Evolutionary conservation across 2,888 invertebrate species (phyloP).

Genomic region (Apotomis turbidana): DNA sequence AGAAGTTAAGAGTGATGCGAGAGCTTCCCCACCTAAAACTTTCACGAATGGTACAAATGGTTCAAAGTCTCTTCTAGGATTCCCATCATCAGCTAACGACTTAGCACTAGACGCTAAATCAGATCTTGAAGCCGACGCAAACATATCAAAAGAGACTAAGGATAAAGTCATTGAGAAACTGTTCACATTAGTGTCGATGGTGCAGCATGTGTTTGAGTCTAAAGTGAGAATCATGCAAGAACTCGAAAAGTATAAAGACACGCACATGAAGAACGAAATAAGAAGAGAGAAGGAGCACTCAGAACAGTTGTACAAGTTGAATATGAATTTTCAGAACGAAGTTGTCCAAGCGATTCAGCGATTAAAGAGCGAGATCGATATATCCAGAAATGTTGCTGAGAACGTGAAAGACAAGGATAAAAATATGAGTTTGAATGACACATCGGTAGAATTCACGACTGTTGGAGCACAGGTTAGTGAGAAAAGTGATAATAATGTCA

Average conservation of each 20-base stretch:
- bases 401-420: conserved; percentile 55
- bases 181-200: conserved; percentile 75
- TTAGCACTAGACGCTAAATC: conserved; percentile 76
- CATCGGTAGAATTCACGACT: conserved; percentile 66
- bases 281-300: conserved; percentile 77
- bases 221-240: conserved; percentile 77
- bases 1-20: conserved; percentile 55
- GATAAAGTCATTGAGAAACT: conserved; percentile 76
- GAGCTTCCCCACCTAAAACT: conserved; percentile 51
- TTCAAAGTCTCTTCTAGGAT: conserved; percentile 70
- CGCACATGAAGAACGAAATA: conserved; percentile 70
- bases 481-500: conserved; percentile 18
- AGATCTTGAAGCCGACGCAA: conserved; percentile 76
- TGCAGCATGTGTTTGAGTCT: conserved; percentile 77
- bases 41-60: conserved; percentile 55
- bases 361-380: conserved; percentile 74
- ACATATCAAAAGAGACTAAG: conserved; percentile 72
- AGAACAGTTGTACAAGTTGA: conserved; percentile 75
- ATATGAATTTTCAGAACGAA: conserved; percentile 78
- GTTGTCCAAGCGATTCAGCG: conserved; percentile 76
- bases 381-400: conserved; percentile 62
- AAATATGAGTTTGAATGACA: conserved; percentile 54
- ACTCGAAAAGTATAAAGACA: conserved; percentile 76
- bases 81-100: conserved; percentile 78
- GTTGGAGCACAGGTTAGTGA: conserved; percentile 28